These are phyloP conservation scores for Cheirogaleus major DNA, from an alignment of 2,797 vertebrate species.

Conservation along the genomic window DNA sequence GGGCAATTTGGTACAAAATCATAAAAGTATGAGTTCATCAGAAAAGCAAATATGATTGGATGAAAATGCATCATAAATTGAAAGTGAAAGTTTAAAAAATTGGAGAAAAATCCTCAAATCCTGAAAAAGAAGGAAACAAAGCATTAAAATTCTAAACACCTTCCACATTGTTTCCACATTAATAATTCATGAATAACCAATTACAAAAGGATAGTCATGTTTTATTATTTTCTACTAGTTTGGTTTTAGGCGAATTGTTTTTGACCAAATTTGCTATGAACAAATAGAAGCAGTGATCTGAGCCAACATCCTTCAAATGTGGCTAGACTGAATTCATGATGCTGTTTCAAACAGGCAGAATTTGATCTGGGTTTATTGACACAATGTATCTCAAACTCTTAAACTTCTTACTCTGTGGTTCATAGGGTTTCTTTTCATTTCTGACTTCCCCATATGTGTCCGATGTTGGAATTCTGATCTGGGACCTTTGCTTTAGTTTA, in stretches of 20 bases:
- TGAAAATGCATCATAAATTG: constrained; percentile 33
- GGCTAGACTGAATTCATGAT: neutral
- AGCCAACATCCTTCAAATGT: neutral
- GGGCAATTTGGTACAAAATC: neutral
- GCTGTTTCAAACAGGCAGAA: neutral
- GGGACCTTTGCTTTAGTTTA: neutral
- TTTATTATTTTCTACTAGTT: constrained; percentile 45
- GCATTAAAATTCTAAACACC: constrained; percentile 37
- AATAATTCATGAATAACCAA: constrained; percentile 26
- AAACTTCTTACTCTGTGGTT: neutral
- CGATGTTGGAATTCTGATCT: neutral
- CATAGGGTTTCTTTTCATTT: neutral
- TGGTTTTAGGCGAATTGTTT: constrained; percentile 46
- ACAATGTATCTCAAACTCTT: neutral
- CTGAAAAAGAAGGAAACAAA: neutral
- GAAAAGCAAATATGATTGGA: constrained; percentile 29
- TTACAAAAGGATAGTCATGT: constrained; percentile 14
- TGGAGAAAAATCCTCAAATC: neutral
- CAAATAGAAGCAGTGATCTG: neutral
- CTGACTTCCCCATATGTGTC: neutral
- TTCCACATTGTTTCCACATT: constrained; percentile 4
- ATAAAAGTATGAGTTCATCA: constrained; percentile 11
- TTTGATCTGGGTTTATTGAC: neutral
- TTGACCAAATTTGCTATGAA: neutral
- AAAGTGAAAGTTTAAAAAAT: constrained; percentile 14